Base-by-base conservation (phyloP, 2,888 invertebrate genomes). In the Bembecia ichneumoniformis region DNA sequence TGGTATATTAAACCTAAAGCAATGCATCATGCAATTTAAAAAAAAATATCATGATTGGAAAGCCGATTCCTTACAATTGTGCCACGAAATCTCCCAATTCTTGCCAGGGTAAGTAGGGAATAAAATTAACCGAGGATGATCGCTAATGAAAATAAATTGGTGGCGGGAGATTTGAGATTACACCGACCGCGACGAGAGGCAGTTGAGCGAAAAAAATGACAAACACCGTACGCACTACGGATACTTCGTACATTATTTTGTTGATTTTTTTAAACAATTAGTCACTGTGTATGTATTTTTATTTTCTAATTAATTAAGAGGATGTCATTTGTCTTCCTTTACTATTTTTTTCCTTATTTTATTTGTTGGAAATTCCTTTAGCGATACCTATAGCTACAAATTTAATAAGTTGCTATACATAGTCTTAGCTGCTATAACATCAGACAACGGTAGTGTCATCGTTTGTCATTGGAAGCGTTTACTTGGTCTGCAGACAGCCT, bases 71-170 rank as follows among this genome's bases (percentile, higher is more conserved):
- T 59, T 51, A 58, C 46, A 56, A 44, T 47, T 50, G 40, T 52
- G 55, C 46, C 69, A 57, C 56, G 50, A 68, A 71, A 73, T 74
- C 74, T 74, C 67, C 71, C 77, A 74, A 78, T 78, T 77, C 73
- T 75, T 69, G 69, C 66, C 73, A 66, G 81, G 75, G 83, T 84
- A 87, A 87, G 83, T 83, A 87, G 84, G 82, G 89, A 89, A 89
- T 89, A 88, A 89, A 90, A 90, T 90, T 89, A 90, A 88, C 87
- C 82, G 82, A 82, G 88, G 89, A 89, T 90, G 88, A 90, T 90
- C 89, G 89, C 89, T 90, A 90, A 89, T 89, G 88, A 89, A 89
- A 89, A 89, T 88, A 89, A 87, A 88, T 88, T 87, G 88, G 82
- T 81, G 77, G 78, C 78, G 77, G 87, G 84, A 86, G 87, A 87